Base-by-base conservation (phyloP, 2,888 invertebrate genomes). In the Chouioia cunea region DNA sequence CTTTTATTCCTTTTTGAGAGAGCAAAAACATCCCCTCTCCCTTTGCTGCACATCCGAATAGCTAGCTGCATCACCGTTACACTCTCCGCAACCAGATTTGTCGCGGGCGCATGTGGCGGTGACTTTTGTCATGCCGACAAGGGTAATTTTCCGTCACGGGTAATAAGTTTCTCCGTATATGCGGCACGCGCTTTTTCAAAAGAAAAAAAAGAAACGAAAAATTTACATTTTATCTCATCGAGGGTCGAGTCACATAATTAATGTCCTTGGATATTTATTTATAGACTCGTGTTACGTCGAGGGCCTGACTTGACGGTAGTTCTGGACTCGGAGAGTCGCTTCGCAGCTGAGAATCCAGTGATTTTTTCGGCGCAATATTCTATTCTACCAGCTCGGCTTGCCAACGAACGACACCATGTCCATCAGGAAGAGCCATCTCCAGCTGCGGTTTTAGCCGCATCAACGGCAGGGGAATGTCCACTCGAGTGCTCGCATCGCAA, bases 301-400 rank as follows among this genome's bases (percentile, higher is more conserved):
- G 82, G 82, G 0, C 81, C 82, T 0, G 79, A 82, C 27, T 65
- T 82, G 43, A 79, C 79, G n/a, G 78, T 82, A 58, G 75, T 77
- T 8, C 78, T 82, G 77, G 79, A 78, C 58, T 82, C 82, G 4
- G 82, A 82, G 58, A 77, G 70, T 15, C 77, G 77, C 18, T 82
- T 81, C 65, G 82, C 82, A 16, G 80, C 79, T 2, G 79, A 79
- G 43, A 81, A 82, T 60, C 82, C 82, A 3, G 82, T 82, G 16
- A 80, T 82, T 50, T 82, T 82, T 74, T 81, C 81, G 23, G 82
- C 82, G 0, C 82, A 82, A 60, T 82, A 79, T 54, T 82, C 82
- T 14, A 76, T 82, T 16, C 73, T 82, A 14, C 80, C 81, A 3
- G 74, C 77, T 0, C 76, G 78, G 15, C 65, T 81, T 22, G 79